Evolutionary conservation across 2,888 invertebrate species (phyloP).

Genomic region (Atrina japonica): DNA sequence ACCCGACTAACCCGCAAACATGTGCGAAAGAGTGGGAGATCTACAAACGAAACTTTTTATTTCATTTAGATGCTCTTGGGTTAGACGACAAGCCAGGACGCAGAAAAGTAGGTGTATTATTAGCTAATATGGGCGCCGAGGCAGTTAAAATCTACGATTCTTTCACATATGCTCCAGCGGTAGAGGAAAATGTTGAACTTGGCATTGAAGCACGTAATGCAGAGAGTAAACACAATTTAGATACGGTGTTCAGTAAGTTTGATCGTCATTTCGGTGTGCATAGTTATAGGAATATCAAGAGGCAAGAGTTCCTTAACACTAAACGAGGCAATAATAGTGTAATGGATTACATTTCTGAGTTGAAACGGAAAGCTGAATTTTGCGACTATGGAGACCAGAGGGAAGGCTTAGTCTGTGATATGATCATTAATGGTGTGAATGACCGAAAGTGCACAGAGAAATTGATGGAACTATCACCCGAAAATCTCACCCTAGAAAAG

Average conservation of each 20-base stretch:
- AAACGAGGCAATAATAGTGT: conserved; percentile 33
- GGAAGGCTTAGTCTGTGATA: conserved; percentile 45
- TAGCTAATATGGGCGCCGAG: conserved; percentile 44
- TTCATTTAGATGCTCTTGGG: conserved; percentile 42
- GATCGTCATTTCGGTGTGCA: conserved; percentile 50
- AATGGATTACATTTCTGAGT: conserved; percentile 43
- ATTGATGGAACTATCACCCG: conserved; percentile 40
- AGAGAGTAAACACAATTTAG: conserved; percentile 39
- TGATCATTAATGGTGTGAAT: conserved; percentile 45
- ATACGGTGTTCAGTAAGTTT: conserved; percentile 41
- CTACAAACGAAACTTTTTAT: conserved; percentile 43
- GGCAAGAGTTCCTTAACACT: conserved; percentile 46
- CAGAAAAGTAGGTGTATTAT: conserved; percentile 39
- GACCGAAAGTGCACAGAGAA: conserved; percentile 40
- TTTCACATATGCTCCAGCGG: conserved; percentile 34
- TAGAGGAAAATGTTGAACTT: conserved; percentile 26
- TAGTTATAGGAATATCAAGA: conserved; percentile 45
- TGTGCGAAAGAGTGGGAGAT: conserved; percentile 44
- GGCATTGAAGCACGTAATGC: conserved; percentile 21
- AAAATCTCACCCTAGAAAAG: conserved; percentile 33
- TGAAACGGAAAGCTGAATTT: conserved; percentile 41
- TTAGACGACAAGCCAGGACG: conserved; percentile 33
- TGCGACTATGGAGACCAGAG: conserved; percentile 46
- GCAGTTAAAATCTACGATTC: conserved; percentile 46
- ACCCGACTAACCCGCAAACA: conserved; percentile 8